Percentiles rank a stretch among this genome's conserved stretches.
Conservation (phyloP, 2,797 vertebrate genomes). For the Protonibea diacanthus region DNA sequence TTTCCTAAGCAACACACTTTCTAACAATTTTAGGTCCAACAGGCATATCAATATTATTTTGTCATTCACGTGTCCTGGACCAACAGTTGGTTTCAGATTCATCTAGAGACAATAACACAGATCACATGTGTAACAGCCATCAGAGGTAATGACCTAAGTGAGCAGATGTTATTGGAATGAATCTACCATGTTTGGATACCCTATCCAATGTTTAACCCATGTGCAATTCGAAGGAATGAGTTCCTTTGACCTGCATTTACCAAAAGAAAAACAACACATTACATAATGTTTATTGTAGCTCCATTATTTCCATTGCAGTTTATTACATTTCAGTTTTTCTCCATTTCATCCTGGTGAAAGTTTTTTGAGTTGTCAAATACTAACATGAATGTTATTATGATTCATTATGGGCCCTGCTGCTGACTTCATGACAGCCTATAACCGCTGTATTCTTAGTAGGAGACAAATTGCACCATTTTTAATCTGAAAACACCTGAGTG, state of each 20-base stretch:
- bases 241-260: background rate
- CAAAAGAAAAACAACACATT: background rate
- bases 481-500: background rate
- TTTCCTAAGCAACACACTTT: background rate
- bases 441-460: background rate
- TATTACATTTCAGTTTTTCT: background rate
- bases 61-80: background rate
- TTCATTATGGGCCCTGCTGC: background rate
- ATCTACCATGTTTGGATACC: background rate
- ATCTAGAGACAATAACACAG: background rate
- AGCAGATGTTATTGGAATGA: background rate
- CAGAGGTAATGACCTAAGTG: background rate
- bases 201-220: background rate
- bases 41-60: background rate
- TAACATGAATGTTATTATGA: background rate
- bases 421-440: background rate
- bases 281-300: background rate
- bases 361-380: background rate
- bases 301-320: constrained; percentile 4
- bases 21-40: background rate
- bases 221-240: background rate
- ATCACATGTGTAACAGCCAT: background rate
- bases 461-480: background rate
- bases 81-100: background rate
- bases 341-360: background rate